Evolutionary conservation across 2,797 vertebrate species (phyloP), one percentile per base, ranked within the genome.

Genomic region (Tokudaia tokunoshimensis): DNA sequence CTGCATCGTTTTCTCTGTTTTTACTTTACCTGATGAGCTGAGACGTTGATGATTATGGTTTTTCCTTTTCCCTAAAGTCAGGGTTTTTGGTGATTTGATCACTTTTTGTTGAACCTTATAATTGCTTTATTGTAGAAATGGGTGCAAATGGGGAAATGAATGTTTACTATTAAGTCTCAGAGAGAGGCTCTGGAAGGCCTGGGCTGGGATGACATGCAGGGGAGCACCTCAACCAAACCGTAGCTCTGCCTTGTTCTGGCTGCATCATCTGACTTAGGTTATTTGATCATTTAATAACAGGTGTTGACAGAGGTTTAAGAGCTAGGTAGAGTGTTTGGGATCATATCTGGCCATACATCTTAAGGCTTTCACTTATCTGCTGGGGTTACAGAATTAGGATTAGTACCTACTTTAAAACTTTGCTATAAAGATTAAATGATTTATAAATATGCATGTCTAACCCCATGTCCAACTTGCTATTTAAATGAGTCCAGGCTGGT

Each of bases 331-430:
- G 2, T 41, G 52, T 91, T 89, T 95, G 79, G 24, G 26, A 19
- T 96, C 61, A 93, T 82, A 92, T 86, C 19, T 84, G 34, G 13
- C 29, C 70, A 88, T 94, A 78, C 91, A 75, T 91, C 50, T 34
- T 70, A 63, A 34, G 80, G 37, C 61, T n/a, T 29, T 95, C 14
- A 61, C 57, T 72, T 92, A 70, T 52, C 44, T 94, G 94, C 11
- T 74, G 55, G 50, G 34, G 29, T 57, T 74, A 47, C 11, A 94
- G 11, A 88, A 74, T 81, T 88, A 85, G 44, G 37, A 44, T 22
- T 96, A 88, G 81, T 80, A 79, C 19, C n/a, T 79, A 81, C 70
- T 79, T 95, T 10, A 76, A 63, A 90, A 61, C 34, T 61, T 92
- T 87, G 20, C 47, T 92, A 11, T 85, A 82, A 74, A 89, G 47